A percentile compares a stretch with the other conserved stretches of the same genome.
Conservation (phyloP, 1,140 invertebrate genomes). For the Drosophila yakuba region DNA sequence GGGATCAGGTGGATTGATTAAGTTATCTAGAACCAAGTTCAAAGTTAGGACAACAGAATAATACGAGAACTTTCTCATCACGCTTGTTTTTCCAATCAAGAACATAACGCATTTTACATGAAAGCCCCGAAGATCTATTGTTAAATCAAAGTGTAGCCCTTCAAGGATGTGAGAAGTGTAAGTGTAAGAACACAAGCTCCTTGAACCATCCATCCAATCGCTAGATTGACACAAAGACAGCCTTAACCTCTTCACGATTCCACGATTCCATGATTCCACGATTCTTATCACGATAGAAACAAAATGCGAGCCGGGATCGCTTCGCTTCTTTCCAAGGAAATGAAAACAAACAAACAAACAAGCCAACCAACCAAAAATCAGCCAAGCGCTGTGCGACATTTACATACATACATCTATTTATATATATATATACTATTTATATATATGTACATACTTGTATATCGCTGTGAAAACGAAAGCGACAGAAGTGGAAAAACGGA, state of each 20-base stretch:
- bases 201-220: neutral
- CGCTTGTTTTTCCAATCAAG: constrained; percentile 4
- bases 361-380: constrained; percentile 4
- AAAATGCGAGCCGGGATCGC: neutral
- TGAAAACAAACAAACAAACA: constrained; percentile 7
- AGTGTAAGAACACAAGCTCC: neutral
- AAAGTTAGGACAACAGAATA: no score
- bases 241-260: constrained; percentile 16
- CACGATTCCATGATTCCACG: neutral
- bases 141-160: neutral
- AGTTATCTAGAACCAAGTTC: no score
- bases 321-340: constrained; percentile 10
- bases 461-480: constrained; percentile 27
- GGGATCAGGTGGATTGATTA: no score
- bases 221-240: neutral
- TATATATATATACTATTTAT: no score
- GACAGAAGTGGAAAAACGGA: constrained; percentile 52
- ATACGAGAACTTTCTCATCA: constrained; percentile 4
- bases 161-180: constrained; percentile 1
- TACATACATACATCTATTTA: constrained; percentile 9
- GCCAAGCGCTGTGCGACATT: constrained; percentile 9
- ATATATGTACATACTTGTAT: neutral
- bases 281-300: constrained; percentile 1
- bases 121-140: neutral
- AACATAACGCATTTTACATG: neutral